Percentiles rank a stretch among this genome's conserved stretches.
Evolutionary conservation across 1,140 invertebrate species (phyloP).

Genomic region (Caerostris extrusa): DNA sequence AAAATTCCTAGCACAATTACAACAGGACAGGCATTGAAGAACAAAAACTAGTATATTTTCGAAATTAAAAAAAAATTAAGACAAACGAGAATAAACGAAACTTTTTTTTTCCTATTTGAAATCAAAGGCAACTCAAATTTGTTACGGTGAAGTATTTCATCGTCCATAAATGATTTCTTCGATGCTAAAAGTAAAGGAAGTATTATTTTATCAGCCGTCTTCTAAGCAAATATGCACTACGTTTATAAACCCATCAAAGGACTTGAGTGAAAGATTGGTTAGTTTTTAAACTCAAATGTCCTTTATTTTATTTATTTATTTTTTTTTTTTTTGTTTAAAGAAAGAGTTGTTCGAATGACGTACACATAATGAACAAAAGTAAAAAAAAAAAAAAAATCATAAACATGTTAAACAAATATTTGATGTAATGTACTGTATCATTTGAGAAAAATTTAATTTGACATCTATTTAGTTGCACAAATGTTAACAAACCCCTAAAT

Average conservation of each 20-base stretch:
- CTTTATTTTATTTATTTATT: neutral
- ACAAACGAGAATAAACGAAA: neutral
- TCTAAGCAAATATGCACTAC: neutral
- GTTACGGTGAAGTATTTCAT: neutral
- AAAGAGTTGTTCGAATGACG: neutral
- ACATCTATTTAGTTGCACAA: neutral
- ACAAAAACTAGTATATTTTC: too few species aligned
- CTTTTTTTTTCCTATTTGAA: neutral
- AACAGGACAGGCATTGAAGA: too few species aligned
- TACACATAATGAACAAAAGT: neutral
- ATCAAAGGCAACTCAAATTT: neutral
- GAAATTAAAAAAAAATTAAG: too few species aligned
- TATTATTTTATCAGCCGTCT: neutral
- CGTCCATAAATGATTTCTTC: neutral
- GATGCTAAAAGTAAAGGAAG: neutral
- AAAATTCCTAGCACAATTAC: too few species aligned
- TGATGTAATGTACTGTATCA: too few species aligned
- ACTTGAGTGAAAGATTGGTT: neutral
- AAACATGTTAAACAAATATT: too few species aligned
- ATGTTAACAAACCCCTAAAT: neutral
- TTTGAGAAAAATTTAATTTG: too few species aligned
- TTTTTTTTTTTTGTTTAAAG: neutral
- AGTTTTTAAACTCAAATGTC: neutral
- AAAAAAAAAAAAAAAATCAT: neutral
- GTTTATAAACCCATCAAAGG: neutral